Evolutionary conservation across 2,797 vertebrate species (phyloP).

Genomic region (Mus caroli): DNA sequence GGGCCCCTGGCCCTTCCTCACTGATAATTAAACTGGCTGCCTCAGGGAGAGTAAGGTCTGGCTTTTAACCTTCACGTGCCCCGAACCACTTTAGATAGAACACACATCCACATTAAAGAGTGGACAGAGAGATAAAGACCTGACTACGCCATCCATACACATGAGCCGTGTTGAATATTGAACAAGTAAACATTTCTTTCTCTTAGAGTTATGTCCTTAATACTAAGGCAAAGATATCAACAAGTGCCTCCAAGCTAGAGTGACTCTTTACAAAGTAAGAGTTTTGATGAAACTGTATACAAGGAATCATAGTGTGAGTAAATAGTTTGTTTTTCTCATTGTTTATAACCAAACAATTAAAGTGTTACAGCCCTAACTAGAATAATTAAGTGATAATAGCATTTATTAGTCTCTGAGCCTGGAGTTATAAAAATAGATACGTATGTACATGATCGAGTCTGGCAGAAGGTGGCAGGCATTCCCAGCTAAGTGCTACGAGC

Average conservation of each 20-base stretch:
- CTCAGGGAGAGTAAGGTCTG: conserved; percentile 32
- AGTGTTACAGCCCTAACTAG: conserved; percentile 46
- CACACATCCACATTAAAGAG: conserved; percentile 6
- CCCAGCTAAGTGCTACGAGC: conserved; percentile 72
- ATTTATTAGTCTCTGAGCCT: conserved; percentile 70
- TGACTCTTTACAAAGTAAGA: conserved; percentile 47
- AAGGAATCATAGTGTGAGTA: conserved; percentile 24
- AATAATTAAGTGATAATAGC: conserved; percentile 75
- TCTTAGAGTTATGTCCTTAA: conserved; percentile 50
- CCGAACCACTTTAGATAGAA: conserved; percentile 72
- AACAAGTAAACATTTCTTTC: conserved; percentile 49
- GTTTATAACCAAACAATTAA: conserved; percentile 71
- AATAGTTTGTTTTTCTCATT: conserved; percentile 39
- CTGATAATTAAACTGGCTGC: conserved; percentile 62
- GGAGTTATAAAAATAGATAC: conserved; percentile 77
- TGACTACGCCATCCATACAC: not conserved
- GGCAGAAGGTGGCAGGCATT: conserved; percentile 83
- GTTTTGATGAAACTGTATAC: not conserved
- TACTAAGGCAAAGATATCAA: conserved; percentile 31
- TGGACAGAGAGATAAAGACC: not conserved
- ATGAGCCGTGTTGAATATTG: conserved; percentile 25
- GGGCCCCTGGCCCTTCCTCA: conserved; percentile 3
- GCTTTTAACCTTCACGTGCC: conserved; percentile 59
- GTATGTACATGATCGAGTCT: conserved; percentile 77
- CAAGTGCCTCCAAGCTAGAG: not conserved